Percentiles rank a stretch among this genome's conserved stretches.
These are phyloP conservation scores for Nezara viridula DNA, from an alignment of 2,888 invertebrate genomes.

Conservation along the genomic window DNA sequence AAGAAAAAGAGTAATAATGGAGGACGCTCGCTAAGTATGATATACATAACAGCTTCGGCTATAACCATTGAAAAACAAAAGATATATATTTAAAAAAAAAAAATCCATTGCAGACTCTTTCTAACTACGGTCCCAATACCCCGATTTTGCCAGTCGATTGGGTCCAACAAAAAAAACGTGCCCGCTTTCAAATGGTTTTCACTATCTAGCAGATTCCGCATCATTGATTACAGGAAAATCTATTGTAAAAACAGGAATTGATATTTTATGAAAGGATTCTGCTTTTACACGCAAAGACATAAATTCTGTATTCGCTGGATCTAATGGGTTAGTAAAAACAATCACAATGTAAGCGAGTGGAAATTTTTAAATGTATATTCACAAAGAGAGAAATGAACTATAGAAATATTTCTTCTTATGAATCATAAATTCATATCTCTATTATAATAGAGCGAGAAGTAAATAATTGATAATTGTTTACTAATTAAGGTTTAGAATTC, in stretches of 20 bases:
- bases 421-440: too few relatives aligned
- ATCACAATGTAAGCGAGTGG: too few relatives aligned
- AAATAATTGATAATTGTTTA: too few relatives aligned
- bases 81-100: background rate
- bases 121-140: background rate
- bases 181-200: constrained; percentile 13
- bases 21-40: too few relatives aligned
- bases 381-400: too few relatives aligned
- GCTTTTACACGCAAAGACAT: background rate
- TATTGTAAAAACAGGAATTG: constrained; percentile 9
- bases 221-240: constrained; percentile 17
- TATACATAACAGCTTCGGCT: too few relatives aligned
- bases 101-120: background rate
- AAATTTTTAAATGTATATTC: too few relatives aligned
- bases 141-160: constrained; percentile 25
- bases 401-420: too few relatives aligned
- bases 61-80: background rate
- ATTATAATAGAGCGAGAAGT: too few relatives aligned
- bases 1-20: too few relatives aligned
- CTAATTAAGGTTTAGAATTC: too few relatives aligned
- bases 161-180: background rate
- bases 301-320: background rate
- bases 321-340: too few relatives aligned
- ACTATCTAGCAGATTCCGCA: background rate
- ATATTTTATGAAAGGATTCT: constrained; percentile 21